Evolutionary conservation across 1,140 invertebrate species (phyloP).

Genomic region (Achroia grisella): DNA sequence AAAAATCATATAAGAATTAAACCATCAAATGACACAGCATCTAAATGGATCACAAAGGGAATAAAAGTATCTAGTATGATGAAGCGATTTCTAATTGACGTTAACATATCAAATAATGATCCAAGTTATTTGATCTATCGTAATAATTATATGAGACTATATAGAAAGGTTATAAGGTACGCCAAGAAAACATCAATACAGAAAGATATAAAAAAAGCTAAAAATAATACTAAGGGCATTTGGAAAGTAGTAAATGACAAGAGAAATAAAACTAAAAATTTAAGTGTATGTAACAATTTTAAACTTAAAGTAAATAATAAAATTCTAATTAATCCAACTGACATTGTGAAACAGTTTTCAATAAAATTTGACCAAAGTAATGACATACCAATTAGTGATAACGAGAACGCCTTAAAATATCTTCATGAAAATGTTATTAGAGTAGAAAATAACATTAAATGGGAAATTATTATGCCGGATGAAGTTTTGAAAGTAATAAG

Average conservation of each 20-base stretch:
- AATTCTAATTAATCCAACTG: not conserved
- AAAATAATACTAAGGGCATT: conserved; percentile 5
- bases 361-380: not conserved
- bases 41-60: conserved; percentile 10
- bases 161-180: conserved; percentile 4
- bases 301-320: conserved; percentile 3
- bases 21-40: not conserved
- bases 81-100: conserved; percentile 4
- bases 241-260: conserved; percentile 7
- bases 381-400: not conserved
- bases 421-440: not conserved
- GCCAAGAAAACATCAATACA: conserved; percentile 1
- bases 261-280: conserved; percentile 5
- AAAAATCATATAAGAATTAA: not conserved
- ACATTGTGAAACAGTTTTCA: not conserved
- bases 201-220: not conserved
- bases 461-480: not conserved
- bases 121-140: not conserved
- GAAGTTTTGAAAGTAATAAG: conserved; percentile 1
- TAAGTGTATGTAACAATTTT: not conserved
- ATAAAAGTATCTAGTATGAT: conserved; percentile 8
- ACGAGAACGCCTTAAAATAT: not conserved
- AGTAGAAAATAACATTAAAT: not conserved
- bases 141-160: conserved; percentile 4
- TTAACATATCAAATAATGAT: not conserved